Conservation (phyloP, 2,888 invertebrate genomes). For the Heliothis peltigera region DNA sequence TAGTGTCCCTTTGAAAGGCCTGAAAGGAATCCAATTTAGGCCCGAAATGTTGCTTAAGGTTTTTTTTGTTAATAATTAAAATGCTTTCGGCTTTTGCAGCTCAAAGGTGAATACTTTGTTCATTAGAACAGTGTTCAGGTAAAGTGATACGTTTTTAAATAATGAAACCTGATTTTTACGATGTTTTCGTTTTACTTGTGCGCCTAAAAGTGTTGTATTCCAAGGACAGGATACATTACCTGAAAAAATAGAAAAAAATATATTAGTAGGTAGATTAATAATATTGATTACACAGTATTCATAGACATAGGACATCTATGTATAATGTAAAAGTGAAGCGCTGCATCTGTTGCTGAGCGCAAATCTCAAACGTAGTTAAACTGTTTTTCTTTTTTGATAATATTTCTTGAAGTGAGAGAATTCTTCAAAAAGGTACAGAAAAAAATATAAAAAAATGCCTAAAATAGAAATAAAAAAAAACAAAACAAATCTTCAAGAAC, state of each 20-base stretch:
- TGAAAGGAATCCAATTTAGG: slow-evolving; percentile 29
- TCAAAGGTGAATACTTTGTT: slow-evolving; percentile 1
- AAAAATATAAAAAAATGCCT: no score
- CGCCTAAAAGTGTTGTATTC: slow-evolving; percentile 1
- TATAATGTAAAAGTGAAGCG: no score
- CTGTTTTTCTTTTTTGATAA: no score
- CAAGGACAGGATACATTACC: slow-evolving; percentile 52
- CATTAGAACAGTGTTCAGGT: slow-evolving; percentile 1
- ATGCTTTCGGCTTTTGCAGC: neutral
- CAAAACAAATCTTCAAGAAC: no score
- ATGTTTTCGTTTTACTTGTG: slow-evolving; percentile 6
- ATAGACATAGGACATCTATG: neutral
- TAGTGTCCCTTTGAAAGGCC: slow-evolving; percentile 18
- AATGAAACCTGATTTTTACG: neutral
- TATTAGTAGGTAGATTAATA: slow-evolving; percentile 14
- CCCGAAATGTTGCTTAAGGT: slow-evolving; percentile 20
- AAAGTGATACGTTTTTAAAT: neutral
- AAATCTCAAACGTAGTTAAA: no score
- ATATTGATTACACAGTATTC: no score
- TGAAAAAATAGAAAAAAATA: slow-evolving; percentile 39
- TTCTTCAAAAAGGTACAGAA: no score
- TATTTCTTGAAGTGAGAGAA: no score
- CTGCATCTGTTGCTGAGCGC: no score
- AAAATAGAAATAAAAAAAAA: no score
- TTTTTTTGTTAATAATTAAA: slow-evolving; percentile 3